phyloP scores from a whole-genome alignment of 2,113 vertebrate genomes.

The Sinocyclocheilus rhinocerous region DNA sequence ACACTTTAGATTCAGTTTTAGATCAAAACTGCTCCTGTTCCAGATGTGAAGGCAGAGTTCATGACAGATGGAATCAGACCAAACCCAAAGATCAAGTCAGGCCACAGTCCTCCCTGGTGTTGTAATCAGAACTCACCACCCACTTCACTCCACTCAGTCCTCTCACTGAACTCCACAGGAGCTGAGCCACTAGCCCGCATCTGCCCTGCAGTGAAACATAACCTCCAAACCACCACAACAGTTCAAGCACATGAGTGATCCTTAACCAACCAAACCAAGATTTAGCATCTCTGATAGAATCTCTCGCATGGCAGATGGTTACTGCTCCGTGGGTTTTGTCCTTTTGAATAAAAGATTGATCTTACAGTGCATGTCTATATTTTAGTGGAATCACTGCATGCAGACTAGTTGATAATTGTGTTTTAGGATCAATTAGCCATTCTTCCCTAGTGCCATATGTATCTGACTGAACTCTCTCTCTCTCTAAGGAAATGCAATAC shows the following conservation, averaged over 20 bases:
- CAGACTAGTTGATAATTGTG: neutral
- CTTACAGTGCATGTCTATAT: neutral
- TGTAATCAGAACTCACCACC: slow-evolving; percentile 33
- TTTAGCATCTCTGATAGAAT: slow-evolving; percentile 20
- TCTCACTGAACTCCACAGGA: slow-evolving; percentile 18
- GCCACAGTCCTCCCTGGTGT: slow-evolving; percentile 20
- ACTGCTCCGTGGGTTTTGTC: neutral
- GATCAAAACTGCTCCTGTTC: neutral
- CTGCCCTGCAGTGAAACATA: slow-evolving; percentile 42
- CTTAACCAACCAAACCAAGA: slow-evolving; percentile 31
- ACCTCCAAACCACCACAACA: slow-evolving; percentile 34
- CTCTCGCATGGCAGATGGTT: slow-evolving; percentile 14
- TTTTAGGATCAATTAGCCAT: slow-evolving; percentile 11
- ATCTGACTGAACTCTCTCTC: neutral
- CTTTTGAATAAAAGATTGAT: slow-evolving; percentile 23
- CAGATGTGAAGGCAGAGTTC: slow-evolving; percentile 29
- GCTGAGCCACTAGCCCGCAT: slow-evolving; percentile 21
- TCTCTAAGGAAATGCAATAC: neutral
- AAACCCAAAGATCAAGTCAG: slow-evolving; percentile 28
- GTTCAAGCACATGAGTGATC: slow-evolving; percentile 29
- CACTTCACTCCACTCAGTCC: slow-evolving; percentile 11
- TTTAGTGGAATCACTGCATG: neutral
- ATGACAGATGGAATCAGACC: slow-evolving; percentile 34
- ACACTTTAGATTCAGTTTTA: slow-evolving; percentile 15
- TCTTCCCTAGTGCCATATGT: neutral